phyloP scores from a whole-genome alignment of 2,113 vertebrate species.

The Trematomus loennbergii region DNA sequence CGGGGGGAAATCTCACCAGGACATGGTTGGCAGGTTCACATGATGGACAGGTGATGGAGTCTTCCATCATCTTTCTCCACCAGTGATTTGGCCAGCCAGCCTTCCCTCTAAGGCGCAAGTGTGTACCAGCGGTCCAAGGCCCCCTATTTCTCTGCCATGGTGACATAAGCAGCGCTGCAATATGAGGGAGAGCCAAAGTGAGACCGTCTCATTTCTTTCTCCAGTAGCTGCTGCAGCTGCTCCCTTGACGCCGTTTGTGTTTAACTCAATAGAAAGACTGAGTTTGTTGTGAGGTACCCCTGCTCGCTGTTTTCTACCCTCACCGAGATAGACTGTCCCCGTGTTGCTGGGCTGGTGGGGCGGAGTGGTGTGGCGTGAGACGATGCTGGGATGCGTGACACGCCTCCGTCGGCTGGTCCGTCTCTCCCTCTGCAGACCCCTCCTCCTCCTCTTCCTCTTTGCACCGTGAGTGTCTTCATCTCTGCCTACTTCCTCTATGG shows the following conservation, averaged over 20 bases:
- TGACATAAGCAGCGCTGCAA: constrained; percentile 91
- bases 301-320: constrained; percentile 24
- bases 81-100: constrained; percentile 76
- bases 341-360: constrained; percentile 70
- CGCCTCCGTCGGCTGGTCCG: constrained; percentile 93
- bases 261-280: constrained; percentile 47
- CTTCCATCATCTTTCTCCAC: constrained; percentile 64
- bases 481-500: constrained; percentile 99
- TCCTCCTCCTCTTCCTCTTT: constrained; percentile 95
- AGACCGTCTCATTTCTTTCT: constrained; percentile 67
- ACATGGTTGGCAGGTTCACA: constrained; percentile 66
- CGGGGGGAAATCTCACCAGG: constrained; percentile 36
- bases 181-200: constrained; percentile 82
- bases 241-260: constrained; percentile 42
- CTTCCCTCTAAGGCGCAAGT: constrained; percentile 57
- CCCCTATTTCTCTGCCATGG: constrained; percentile 92
- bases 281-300: constrained; percentile 45
- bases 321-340: constrained; percentile 62
- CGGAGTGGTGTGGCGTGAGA: constrained; percentile 74
- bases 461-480: constrained; percentile 95
- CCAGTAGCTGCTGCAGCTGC: constrained; percentile 80
- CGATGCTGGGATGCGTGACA: constrained; percentile 87
- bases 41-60: constrained; percentile 82
- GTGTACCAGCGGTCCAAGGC: constrained; percentile 69
- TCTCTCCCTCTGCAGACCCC: constrained; percentile 93